Base-by-base conservation (phyloP, 2,113 vertebrate species). In the Sminthopsis crassicaudata region DNA sequence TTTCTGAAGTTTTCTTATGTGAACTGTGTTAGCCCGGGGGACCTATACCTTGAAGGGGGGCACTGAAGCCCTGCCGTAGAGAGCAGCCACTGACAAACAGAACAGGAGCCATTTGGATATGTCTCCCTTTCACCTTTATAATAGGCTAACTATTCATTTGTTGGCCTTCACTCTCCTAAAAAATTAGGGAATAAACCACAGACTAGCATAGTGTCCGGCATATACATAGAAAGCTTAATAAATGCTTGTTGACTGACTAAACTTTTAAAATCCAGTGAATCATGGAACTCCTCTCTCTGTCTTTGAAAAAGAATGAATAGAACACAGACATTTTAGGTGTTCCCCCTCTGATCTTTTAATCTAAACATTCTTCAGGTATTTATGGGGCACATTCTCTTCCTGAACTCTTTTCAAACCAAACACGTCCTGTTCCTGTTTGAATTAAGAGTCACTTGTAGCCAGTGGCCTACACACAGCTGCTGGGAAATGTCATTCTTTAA, bases 401-500 rank as follows among this genome's bases (percentile, higher is more conserved):
- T 84, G 67, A 84, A 84, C n/a, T 84, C 67, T 84, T 19, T 84
- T 84, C 67, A 84, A 84, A 84, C n/a, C n/a, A 84, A 84, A 84
- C 67, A 42, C 8, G 36, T 16, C 67, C 67, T 84, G 36, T 84
- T 84, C n/a, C n/a, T 84, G n/a, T 84, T 84, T 84, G 67, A 84
- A 84, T 23, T 84, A n/a, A 84, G 16, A 84, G n/a, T 84, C n/a
- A 84, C 67, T 84, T 84, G 67, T 42, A 42, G n/a, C n/a, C 67
- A 84, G n/a, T 42, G 19, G n/a, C n/a, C 67, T 84, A 42, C 19
- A 42, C n/a, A 22, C n/a, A 23, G n/a, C 16, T 84, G 67, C 19
- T 84, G 67, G 67, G 8, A 84, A 84, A 84, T 84, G 67, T 84
- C 67, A 84, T 84, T 84, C n/a, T 84, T 42, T 84, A 84, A 42